Percentiles rank a stretch among this genome's conserved stretches.
Conservation (phyloP, 2,797 vertebrate genomes). For the Urocyon cinereoargenteus region DNA sequence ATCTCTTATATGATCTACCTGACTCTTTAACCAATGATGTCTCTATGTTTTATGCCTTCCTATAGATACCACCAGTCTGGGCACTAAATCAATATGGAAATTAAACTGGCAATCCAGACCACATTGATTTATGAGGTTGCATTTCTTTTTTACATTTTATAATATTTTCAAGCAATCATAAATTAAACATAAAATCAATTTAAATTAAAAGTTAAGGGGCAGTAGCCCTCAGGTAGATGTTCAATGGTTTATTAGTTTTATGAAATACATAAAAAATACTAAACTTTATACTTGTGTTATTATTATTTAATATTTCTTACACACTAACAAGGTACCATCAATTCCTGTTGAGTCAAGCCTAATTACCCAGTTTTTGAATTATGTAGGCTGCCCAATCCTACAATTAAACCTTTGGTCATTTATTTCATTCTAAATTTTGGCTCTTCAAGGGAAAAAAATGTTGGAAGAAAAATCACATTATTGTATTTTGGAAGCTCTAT, state of each 20-base stretch:
- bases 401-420: slow-evolving; percentile 34
- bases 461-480: slow-evolving; percentile 23
- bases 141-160: slow-evolving; percentile 83
- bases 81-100: slow-evolving; percentile 84
- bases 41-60: slow-evolving; percentile 24
- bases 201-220: slow-evolving; percentile 81
- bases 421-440: slow-evolving; percentile 48
- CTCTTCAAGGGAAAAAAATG: background rate
- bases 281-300: slow-evolving; percentile 51
- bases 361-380: slow-evolving; percentile 63
- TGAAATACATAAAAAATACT: slow-evolving; percentile 62
- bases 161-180: slow-evolving; percentile 85
- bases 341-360: slow-evolving; percentile 41
- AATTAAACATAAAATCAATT: slow-evolving; percentile 86
- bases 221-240: slow-evolving; percentile 66
- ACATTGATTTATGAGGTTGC: slow-evolving; percentile 82
- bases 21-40: background rate
- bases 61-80: slow-evolving; percentile 60
- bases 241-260: slow-evolving; percentile 71
- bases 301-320: slow-evolving; percentile 74
- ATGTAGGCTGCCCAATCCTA: background rate
- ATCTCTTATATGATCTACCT: background rate
- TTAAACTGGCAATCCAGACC: slow-evolving; percentile 83
- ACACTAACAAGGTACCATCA: slow-evolving; percentile 49
- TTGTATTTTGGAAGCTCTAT: slow-evolving; percentile 19